These are phyloP conservation scores for Ichneumoninae sp. DNA, from an alignment of 2,888 invertebrate species.

Conservation along the genomic window DNA sequence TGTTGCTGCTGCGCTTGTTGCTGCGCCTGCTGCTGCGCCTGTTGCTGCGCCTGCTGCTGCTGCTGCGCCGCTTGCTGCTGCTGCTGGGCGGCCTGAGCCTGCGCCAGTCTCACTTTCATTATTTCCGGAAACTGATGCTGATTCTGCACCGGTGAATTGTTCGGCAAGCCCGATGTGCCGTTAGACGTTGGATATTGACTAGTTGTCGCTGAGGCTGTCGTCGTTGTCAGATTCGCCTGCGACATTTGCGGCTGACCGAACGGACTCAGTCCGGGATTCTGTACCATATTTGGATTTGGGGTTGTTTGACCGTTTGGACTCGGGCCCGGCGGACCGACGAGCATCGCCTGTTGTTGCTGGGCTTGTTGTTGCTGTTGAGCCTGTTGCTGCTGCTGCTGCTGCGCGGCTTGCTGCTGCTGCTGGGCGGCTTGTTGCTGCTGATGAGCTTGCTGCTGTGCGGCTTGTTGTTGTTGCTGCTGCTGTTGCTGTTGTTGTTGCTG, in stretches of 20 bases:
- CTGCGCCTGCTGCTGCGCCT: constrained; percentile 39
- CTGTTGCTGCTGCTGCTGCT: constrained; percentile 55
- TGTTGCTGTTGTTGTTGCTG: constrained; percentile 74
- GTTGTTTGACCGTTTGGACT: constrained; percentile 90
- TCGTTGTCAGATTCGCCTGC: constrained; percentile 86
- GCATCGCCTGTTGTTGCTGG: constrained; percentile 86
- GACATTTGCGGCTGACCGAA: constrained; percentile 88
- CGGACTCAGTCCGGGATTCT: constrained; percentile 90
- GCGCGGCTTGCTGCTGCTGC: constrained; percentile 78
- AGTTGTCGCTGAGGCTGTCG: constrained; percentile 86
- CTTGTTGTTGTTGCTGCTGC: constrained; percentile 70
- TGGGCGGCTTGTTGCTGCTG: constrained; percentile 77
- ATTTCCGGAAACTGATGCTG: constrained; percentile 87
- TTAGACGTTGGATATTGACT: constrained; percentile 87
- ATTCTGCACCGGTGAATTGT: constrained; percentile 85
- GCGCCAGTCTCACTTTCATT: constrained; percentile 87
- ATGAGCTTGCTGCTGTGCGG: constrained; percentile 72
- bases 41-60: constrained; percentile 50
- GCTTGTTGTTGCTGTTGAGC: constrained; percentile 80
- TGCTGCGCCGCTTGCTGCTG: constrained; percentile 76
- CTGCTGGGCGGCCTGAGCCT: constrained; percentile 76
- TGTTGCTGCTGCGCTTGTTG: constrained; percentile 72
- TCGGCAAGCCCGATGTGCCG: constrained; percentile 85
- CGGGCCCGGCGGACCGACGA: constrained; percentile 91
- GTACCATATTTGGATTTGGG: constrained; percentile 86